phyloP scores from a whole-genome alignment of 2,113 vertebrate species.

The Hippoglossus stenolepis region DNA sequence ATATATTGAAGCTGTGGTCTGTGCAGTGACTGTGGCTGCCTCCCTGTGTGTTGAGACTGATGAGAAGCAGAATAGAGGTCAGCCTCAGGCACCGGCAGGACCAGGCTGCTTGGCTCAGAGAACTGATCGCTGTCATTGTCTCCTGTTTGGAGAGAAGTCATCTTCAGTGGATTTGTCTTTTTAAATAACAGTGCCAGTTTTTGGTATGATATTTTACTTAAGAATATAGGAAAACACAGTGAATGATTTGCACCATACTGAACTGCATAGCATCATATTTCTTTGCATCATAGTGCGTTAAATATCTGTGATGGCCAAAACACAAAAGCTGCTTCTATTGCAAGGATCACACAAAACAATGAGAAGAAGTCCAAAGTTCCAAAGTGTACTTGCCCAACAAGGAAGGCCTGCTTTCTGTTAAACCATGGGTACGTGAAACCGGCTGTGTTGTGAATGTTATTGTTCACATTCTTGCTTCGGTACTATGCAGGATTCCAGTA shows the following conservation, averaged over 20 bases:
- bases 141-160: slow-evolving; percentile 11
- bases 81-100: slow-evolving; percentile 42
- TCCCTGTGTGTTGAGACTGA: slow-evolving; percentile 26
- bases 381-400: too few relatives aligned
- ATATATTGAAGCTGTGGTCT: not conserved
- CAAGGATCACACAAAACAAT: too few relatives aligned
- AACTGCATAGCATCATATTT: not conserved
- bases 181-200: not conserved
- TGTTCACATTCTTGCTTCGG: too few relatives aligned
- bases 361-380: too few relatives aligned
- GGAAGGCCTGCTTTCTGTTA: too few relatives aligned
- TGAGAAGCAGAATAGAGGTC: slow-evolving; percentile 57
- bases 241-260: not conserved
- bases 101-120: slow-evolving; percentile 9
- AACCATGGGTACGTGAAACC: too few relatives aligned
- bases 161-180: slow-evolving; percentile 3
- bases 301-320: not conserved
- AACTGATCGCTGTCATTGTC: slow-evolving; percentile 28
- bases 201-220: not conserved
- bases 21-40: slow-evolving; percentile 12
- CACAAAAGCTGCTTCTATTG: too few relatives aligned
- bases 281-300: not conserved
- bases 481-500: too few relatives aligned
- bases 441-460: too few relatives aligned
- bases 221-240: not conserved